Base-by-base conservation (phyloP, 1,140 invertebrate species). In the Anadara kagoshimensis region DNA sequence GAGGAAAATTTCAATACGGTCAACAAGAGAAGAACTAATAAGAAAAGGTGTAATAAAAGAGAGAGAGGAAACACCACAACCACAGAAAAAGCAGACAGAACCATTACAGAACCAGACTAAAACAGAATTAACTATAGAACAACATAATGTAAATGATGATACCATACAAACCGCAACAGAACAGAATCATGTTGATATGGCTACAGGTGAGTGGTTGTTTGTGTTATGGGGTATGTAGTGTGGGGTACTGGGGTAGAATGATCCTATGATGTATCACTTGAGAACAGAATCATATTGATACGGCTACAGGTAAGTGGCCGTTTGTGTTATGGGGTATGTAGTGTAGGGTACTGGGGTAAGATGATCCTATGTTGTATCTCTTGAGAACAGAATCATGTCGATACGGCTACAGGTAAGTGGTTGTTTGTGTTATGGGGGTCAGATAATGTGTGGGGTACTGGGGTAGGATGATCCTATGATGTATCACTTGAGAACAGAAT, bases 1-100 rank as follows among this genome's bases (percentile, higher is more conserved):
- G 92, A 93, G 97, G 88, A 98, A 98, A 92, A 98, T 99, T 91
- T 98, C 97, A 85, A 95, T 98, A 91, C 93, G 97, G 91, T 95
- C 96, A 85, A 97, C 96, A 91, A 93, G 96, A 91, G 96, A 98
- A 90, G 97, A 98, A 89, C 92, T 99, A 91, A 95, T 98, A 87
- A 94, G 96, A 91, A 98, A 97, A 92, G 97, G 97, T 82, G 98
- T 99, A 82, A 91, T 99, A 68, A 87, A 85, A 63, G 86, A 88
- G 43, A 22, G 29, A 36, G 29, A 36, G 29, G 29, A 36, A 36
- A 36, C 29, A 36, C 29, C 29, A 36, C 29, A 36, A 36, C 29
- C 29, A 36, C 29, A 36, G 29, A 36, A 36, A 7, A 36, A 51
- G 56, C 43, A 64, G 22, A 65, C 24, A 41, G 54, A 53, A 59